These are phyloP conservation scores for Apodemia zela DNA, from an alignment of 2,888 invertebrate genomes.

Conservation along the genomic window DNA sequence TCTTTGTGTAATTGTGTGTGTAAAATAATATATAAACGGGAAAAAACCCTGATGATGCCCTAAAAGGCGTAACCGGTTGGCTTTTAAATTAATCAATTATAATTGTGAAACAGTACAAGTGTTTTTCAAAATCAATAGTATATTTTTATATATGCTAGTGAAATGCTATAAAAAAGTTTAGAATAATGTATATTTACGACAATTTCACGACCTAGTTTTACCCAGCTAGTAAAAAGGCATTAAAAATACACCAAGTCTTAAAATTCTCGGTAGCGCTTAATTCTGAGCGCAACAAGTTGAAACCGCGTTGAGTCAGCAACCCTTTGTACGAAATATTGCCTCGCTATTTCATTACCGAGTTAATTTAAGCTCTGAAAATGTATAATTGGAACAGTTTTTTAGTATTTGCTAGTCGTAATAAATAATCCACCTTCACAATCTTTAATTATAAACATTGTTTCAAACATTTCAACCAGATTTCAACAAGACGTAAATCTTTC, in stretches of 20 bases:
- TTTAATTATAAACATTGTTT: conserved; percentile 37
- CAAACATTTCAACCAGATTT: conserved; percentile 8
- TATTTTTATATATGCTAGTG: no score
- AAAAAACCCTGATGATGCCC: no score
- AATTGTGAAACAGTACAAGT: no score
- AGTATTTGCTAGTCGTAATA: conserved; percentile 25
- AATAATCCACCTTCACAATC: conserved; percentile 30
- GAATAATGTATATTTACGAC: no score
- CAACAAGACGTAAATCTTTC: neutral
- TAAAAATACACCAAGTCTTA: conserved; percentile 25
- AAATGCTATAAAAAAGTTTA: no score
- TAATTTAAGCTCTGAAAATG: conserved; percentile 21
- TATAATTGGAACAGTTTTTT: conserved; percentile 21
- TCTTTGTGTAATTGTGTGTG: no score
- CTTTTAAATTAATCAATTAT: no score
- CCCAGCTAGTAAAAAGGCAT: neutral
- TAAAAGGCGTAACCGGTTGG: no score
- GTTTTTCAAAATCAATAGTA: no score
- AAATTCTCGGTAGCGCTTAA: conserved; percentile 26
- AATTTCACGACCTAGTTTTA: neutral
- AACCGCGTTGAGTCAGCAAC: conserved; percentile 33
- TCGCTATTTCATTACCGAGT: conserved; percentile 19
- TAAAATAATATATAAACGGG: no score
- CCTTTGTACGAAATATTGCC: conserved; percentile 34
- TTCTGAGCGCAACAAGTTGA: conserved; percentile 58